These are phyloP conservation scores for Sterna hirundo DNA, from an alignment of 2,113 vertebrate species.

Conservation along the genomic window DNA sequence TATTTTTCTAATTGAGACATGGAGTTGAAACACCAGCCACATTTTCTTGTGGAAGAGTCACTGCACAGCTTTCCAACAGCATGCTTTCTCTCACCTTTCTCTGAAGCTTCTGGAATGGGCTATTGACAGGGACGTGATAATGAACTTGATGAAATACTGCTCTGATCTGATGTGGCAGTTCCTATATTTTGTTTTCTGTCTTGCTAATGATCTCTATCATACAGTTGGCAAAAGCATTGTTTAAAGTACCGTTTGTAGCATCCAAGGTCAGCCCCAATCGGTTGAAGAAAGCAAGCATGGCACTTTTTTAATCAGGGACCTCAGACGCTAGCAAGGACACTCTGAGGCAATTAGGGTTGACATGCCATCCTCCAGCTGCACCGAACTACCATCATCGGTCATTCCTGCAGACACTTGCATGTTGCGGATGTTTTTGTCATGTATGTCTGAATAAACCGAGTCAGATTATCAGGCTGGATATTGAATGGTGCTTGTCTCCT, in stretches of 20 bases:
- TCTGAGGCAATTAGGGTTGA: rapidly evolving
- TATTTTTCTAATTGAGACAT: background rate
- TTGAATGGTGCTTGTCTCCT: too few relatives aligned
- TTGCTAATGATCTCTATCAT: background rate
- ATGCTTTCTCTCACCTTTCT: background rate
- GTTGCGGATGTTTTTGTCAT: background rate
- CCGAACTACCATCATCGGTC: background rate
- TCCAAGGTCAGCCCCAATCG: background rate
- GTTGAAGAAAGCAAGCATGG: background rate
- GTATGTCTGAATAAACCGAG: background rate
- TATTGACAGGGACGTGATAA: background rate
- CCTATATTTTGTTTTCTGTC: background rate
- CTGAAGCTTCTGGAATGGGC: background rate
- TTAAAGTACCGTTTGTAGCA: rapidly evolving
- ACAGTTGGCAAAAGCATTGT: background rate
- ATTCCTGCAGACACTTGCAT: background rate
- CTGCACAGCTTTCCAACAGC: background rate
- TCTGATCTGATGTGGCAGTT: background rate
- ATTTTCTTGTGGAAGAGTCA: background rate
- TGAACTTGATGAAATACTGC: background rate
- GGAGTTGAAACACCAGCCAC: rapidly evolving
- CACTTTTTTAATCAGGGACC: background rate
- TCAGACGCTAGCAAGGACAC: background rate
- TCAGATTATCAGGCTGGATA: too few relatives aligned
- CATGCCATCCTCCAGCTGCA: too few relatives aligned